Base-by-base conservation (phyloP, 2,797 vertebrate genomes). In the Macrochelys suwanniensis region DNA sequence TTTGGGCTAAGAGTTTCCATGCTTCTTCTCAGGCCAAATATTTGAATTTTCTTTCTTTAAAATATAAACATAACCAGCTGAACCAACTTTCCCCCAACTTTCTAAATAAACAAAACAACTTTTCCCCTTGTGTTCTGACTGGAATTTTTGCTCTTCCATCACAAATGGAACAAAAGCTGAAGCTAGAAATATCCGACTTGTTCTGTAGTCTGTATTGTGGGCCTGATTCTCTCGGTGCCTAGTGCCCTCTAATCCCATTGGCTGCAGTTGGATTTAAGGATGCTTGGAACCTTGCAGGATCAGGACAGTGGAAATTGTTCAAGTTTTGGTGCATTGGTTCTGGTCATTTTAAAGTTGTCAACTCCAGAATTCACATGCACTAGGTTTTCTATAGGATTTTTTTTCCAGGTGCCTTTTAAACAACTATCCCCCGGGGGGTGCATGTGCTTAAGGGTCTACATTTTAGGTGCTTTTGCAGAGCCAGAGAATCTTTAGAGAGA, bases 401-500 rank as follows among this genome's bases (percentile, higher is more conserved):
- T 82, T 83, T 3, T 8, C 7, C 33, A 47, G 71, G 25, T 76
- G 45, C 45, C 42, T 47, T 68, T 28, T 28, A 74, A 87, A 82
- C 25, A 47, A 31, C 76, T 80, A 28, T 4, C 57, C 90, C 54
- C 47, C 31, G 8, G 76, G 65, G 76, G 65, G 5, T 53, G 23
- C 42, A 19, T 0, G 68, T 23, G 37, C 0, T 56, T 80, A 45
- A 49, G 78, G 78, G 7, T 1, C 0, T 37, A 11, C 88, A 68
- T 7, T 17, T 57, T 5, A 9, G 21, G 79, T 85, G 2, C 59
- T 94, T 81, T 45, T 83, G 81, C 25, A 82, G 68, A 54, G 50
- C 19, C 74, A 17, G 1, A 12, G 7, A 33, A 5, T 47, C 56
- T 16, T n/a, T 42, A 25, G 78, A 59, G 90, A 78, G 56, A 47